Base-by-base conservation (phyloP, 2,888 invertebrate genomes). In the Eilema depressum region DNA sequence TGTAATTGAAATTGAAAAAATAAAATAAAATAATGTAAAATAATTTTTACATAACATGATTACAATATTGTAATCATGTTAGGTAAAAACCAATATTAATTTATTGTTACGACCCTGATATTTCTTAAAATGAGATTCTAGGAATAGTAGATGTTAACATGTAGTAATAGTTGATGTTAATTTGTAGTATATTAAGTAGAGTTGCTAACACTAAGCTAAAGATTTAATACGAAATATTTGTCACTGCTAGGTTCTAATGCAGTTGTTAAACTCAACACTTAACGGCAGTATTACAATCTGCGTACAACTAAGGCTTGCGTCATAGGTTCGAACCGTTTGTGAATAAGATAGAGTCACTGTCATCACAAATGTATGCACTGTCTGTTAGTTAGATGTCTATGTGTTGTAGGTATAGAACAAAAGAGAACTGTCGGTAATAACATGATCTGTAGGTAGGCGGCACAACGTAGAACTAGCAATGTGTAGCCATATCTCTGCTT, bases 281-380 rank as follows among this genome's bases (percentile, higher is more conserved):
- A 17, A 41, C 2, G 41, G 17, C 4, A 20, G 47, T 47, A 53
- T 53, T 10, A 53, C n/a, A 53, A n/a, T 53, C n/a, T 10, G 7
- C n/a, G n/a, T 53, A 2, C 0, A 59, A 26, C 26, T 25, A 8
- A 59, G 28, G 17, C 17, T 8, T 59, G 1, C 17, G 17, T 62
- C 14, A 0, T 62, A 33, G 8, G 10, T 33, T 61, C 7, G 8
- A 14, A 14, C 23, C 12, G 37, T 25, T 63, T 63, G 23, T 63
- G 30, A 7, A 56, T 30, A n/a, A 23, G 20, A 20, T 20, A 41
- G 14, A 53, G 10, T 33, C 68, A 63, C 57, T 63, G 33, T 63
- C 63, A 61, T 61, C 65, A 65, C 60, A 60, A 69, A 69, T 63
- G 63, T 41, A 68, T 53, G 26, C n/a, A 62, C 59, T 61, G 41